Percentiles rank a stretch among this genome's conserved stretches.
These are phyloP conservation scores for Rhynchomys soricoides DNA, from an alignment of 2,113 vertebrate genomes.

Conservation along the genomic window DNA sequence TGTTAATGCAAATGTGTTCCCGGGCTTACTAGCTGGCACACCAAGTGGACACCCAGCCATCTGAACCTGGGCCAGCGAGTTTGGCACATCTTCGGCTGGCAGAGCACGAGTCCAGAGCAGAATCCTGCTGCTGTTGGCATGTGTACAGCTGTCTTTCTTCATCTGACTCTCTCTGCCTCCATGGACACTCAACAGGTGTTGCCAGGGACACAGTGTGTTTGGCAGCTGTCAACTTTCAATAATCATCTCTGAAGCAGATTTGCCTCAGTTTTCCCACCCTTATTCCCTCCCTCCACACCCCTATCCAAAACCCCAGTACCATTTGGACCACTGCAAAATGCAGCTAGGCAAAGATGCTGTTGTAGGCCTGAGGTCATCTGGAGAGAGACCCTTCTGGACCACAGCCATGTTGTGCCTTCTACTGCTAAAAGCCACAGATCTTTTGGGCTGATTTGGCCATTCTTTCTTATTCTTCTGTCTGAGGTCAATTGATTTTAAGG, in stretches of 20 bases:
- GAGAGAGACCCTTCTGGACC: constrained; percentile 38
- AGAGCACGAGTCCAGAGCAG: constrained; percentile 82
- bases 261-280: constrained; percentile 52
- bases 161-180: constrained; percentile 84
- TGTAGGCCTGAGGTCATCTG: constrained; percentile 63
- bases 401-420: background rate
- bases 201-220: constrained; percentile 85
- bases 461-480: background rate
- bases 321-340: constrained; percentile 65
- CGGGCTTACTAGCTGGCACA: constrained; percentile 85
- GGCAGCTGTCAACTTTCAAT: constrained; percentile 85
- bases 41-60: constrained; percentile 87
- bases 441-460: background rate
- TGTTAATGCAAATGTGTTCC: constrained; percentile 86
- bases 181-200: constrained; percentile 88
- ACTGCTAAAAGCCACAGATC: background rate
- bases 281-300: background rate
- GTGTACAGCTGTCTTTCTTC: constrained; percentile 88
- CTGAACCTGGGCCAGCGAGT: constrained; percentile 87
- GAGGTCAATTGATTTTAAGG: background rate
- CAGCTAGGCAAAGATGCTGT: constrained; percentile 63
- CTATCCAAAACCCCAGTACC: constrained; percentile 7
- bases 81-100: constrained; percentile 88
- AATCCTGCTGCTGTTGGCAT: constrained; percentile 88
- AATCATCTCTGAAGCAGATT: constrained; percentile 84